Evolutionary conservation across 2,113 vertebrate species (phyloP).

Genomic region (Sclerurus mexicanus): DNA sequence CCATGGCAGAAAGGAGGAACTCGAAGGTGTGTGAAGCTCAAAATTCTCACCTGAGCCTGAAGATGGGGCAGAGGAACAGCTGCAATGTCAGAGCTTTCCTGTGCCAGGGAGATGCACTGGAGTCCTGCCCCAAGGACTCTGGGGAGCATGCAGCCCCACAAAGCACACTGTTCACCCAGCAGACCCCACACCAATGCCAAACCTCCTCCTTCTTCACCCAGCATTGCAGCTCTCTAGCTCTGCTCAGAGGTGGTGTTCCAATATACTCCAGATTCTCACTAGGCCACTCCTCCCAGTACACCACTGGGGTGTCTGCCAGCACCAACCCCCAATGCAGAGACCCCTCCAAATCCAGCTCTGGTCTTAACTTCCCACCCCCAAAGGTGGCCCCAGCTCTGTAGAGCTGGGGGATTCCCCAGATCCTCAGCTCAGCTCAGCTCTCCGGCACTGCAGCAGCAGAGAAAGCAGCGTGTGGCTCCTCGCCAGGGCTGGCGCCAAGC

Average conservation of each 20-base stretch:
- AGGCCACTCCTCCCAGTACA: fast-evolving
- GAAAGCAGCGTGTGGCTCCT: neutral
- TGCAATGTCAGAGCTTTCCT: fast-evolving
- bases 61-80: neutral
- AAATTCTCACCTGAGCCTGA: neutral
- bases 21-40: fast-evolving
- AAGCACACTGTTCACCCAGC: fast-evolving
- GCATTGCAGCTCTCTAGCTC: fast-evolving
- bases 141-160: fast-evolving
- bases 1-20: neutral
- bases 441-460: neutral
- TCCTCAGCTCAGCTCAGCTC: neutral
- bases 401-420: neutral
- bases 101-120: neutral
- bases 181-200: neutral
- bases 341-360: neutral
- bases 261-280: fast-evolving
- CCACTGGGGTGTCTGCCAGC: fast-evolving
- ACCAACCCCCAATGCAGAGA: fast-evolving
- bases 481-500: slow-evolving; percentile 8
- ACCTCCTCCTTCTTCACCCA: neutral
- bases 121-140: neutral
- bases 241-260: too few relatives aligned
- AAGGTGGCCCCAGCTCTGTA: neutral
- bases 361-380: neutral